These are phyloP conservation scores for Drosophila orena DNA, from an alignment of 1,140 invertebrate genomes.

Conservation along the genomic window DNA sequence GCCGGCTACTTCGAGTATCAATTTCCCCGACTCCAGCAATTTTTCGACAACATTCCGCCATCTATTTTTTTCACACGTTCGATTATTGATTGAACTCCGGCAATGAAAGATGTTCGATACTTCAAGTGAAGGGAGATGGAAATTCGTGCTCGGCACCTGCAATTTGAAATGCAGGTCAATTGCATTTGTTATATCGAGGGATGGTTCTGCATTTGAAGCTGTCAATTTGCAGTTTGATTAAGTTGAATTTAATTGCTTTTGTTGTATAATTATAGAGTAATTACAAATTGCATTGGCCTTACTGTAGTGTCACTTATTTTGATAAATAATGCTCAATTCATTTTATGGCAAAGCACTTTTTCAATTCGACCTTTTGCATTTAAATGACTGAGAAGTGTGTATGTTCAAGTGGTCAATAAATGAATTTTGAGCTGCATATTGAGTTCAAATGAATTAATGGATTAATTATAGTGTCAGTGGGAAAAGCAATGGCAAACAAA, in stretches of 20 bases:
- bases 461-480: conserved; percentile 36
- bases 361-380: conserved; percentile 18
- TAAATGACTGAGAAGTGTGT: conserved; percentile 28
- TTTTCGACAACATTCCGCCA: not conserved
- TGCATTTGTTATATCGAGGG: conserved; percentile 40
- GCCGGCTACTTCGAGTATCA: conserved; percentile 27
- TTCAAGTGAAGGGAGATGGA: conserved; percentile 3
- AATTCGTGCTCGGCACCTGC: conserved; percentile 41
- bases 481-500: not conserved
- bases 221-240: conserved; percentile 77
- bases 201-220: conserved; percentile 67
- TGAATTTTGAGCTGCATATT: conserved; percentile 17
- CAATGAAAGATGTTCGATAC: conserved; percentile 43
- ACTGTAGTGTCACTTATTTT: conserved; percentile 55
- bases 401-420: conserved; percentile 40
- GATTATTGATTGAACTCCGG: conserved; percentile 42
- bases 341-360: conserved; percentile 26
- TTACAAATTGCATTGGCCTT: conserved; percentile 67
- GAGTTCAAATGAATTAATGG: conserved; percentile 39
- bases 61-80: conserved; percentile 40
- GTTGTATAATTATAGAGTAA: conserved; percentile 65
- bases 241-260: conserved; percentile 79
- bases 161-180: conserved; percentile 65
- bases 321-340: conserved; percentile 61
- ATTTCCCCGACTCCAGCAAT: not conserved